Conservation (phyloP, 2,113 vertebrate genomes). For the Glaucomys volans region DNA sequence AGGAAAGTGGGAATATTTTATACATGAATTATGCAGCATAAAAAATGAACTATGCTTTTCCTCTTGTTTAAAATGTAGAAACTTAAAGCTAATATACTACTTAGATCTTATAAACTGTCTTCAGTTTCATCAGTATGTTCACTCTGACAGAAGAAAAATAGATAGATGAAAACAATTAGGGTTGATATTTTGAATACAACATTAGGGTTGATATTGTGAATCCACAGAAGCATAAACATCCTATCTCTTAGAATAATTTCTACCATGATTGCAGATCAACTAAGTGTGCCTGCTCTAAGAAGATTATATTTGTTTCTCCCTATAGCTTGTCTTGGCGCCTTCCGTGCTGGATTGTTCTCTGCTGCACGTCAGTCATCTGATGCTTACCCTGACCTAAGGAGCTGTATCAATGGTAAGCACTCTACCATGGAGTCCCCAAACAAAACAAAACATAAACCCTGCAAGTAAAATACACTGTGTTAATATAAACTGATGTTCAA, state of each 20-base stretch:
- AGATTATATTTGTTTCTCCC: constrained; percentile 66
- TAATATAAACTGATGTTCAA: constrained; percentile 1
- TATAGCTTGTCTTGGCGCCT: constrained; percentile 92
- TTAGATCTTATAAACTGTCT: neutral
- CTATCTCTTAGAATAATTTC: neutral
- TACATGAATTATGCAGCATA: constrained; percentile 46
- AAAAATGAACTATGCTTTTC: constrained; percentile 17
- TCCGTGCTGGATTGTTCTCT: constrained; percentile 88
- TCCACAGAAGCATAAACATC: neutral
- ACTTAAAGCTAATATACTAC: neutral
- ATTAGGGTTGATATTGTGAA: too few relatives aligned
- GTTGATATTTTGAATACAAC: neutral
- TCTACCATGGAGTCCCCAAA: neutral
- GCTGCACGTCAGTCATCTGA: constrained; percentile 74
- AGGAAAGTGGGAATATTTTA: constrained; percentile 44
- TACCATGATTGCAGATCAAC: constrained; percentile 57
- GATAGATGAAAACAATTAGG: neutral
- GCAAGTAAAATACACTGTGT: neutral
- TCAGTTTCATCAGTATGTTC: constrained; percentile 28
- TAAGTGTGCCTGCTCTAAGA: constrained; percentile 30
- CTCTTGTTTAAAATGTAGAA: constrained; percentile 42
- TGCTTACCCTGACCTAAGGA: constrained; percentile 90
- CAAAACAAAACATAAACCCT: neutral
- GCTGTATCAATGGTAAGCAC: constrained; percentile 92
- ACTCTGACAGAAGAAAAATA: neutral